phyloP scores from a whole-genome alignment of 2,888 invertebrate genomes.

The Phragmatobia fuliginosa region DNA sequence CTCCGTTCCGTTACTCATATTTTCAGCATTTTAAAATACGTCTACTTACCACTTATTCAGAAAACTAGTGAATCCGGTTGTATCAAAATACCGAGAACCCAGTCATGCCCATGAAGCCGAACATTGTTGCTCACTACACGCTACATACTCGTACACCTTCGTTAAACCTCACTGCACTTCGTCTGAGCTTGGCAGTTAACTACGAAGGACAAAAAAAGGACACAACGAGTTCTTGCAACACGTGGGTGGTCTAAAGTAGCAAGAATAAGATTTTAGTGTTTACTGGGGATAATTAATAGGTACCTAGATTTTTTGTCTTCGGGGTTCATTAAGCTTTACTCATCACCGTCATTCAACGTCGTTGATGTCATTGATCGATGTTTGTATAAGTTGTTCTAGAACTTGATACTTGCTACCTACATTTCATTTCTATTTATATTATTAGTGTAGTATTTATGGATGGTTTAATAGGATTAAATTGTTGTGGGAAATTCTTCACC shows the following conservation, averaged over 20 bases:
- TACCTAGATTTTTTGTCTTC: neutral
- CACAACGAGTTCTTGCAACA: neutral
- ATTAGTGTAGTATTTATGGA: neutral
- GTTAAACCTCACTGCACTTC: conserved; percentile 7
- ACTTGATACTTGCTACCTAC: neutral
- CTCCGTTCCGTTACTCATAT: neutral
- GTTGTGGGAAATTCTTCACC: neutral
- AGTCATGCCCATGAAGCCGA: neutral
- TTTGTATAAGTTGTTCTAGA: neutral
- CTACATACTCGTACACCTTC: neutral
- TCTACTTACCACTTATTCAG: neutral
- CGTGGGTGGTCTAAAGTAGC: conserved; percentile 1
- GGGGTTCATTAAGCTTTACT: neutral
- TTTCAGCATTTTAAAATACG: neutral
- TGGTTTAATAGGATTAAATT: neutral
- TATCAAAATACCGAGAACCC: conserved; percentile 2
- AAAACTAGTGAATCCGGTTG: neutral
- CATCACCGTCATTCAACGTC: neutral
- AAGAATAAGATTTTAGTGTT: neutral
- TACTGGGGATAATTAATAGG: neutral
- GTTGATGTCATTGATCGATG: neutral
- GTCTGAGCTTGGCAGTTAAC: neutral
- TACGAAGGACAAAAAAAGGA: neutral
- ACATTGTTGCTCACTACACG: neutral
- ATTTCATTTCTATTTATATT: neutral